These are phyloP conservation scores for Mobula hypostoma DNA, from an alignment of 2,113 vertebrate species.

Conservation along the genomic window DNA sequence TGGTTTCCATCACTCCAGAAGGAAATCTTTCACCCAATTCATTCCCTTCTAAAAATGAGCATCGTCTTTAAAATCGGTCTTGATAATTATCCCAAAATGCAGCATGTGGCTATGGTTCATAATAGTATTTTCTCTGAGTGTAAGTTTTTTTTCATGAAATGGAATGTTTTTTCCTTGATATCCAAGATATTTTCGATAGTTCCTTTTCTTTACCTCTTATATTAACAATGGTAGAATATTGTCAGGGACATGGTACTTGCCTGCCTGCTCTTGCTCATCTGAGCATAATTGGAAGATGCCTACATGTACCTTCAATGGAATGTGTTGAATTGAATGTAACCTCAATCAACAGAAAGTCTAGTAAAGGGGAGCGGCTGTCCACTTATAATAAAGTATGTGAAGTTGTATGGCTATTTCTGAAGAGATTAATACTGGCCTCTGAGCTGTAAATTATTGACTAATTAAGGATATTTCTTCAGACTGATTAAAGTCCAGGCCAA, in stretches of 20 bases:
- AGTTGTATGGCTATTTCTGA: background rate
- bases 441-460: background rate
- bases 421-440: conserved; percentile 30
- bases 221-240: background rate
- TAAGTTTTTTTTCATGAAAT: background rate
- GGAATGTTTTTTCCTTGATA: background rate
- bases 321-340: conserved; percentile 19
- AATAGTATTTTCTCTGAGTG: background rate
- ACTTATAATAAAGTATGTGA: conserved; percentile 14
- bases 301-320: background rate
- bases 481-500: background rate
- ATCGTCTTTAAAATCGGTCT: background rate
- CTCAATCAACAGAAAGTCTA: conserved; percentile 12
- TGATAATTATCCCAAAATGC: no score
- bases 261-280: background rate
- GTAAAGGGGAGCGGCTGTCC: background rate
- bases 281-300: background rate
- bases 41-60: no score
- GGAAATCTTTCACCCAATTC: no score
- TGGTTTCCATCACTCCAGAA: no score
- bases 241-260: background rate
- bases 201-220: background rate
- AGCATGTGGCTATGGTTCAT: background rate
- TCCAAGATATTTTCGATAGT: background rate
- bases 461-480: background rate